A percentile compares a stretch with the other conserved stretches of the same genome.
These are phyloP conservation scores for Melanostoma mellinum DNA, from an alignment of 2,888 invertebrate genomes.

Conservation along the genomic window DNA sequence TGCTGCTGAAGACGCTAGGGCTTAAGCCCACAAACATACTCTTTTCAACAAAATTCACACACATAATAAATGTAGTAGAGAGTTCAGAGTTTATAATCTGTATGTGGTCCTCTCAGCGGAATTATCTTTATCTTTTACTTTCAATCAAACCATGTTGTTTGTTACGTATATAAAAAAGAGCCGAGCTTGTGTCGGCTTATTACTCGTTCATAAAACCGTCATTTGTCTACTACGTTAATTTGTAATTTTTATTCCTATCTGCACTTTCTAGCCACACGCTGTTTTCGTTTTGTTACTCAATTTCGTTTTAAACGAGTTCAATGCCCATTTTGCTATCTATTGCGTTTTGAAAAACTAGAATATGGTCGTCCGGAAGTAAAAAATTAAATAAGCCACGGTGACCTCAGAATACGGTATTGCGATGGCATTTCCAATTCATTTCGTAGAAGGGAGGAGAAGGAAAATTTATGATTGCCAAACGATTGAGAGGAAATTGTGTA, in stretches of 20 bases:
- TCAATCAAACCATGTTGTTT: constrained; percentile 52
- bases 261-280: constrained; percentile 22
- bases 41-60: constrained; percentile 19
- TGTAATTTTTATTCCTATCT: constrained; percentile 38
- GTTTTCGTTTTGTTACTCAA: constrained; percentile 31
- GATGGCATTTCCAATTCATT: constrained; percentile 51
- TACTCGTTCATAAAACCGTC: constrained; percentile 52
- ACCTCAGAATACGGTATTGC: constrained; percentile 47
- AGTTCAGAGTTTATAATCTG: constrained; percentile 39
- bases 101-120: constrained; percentile 30
- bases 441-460: background rate
- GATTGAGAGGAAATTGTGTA: constrained; percentile 59
- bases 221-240: constrained; percentile 54
- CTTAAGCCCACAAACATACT: background rate
- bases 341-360: constrained; percentile 43
- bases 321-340: constrained; percentile 44
- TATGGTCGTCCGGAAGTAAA: constrained; percentile 67
- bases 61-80: background rate
- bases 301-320: constrained; percentile 44
- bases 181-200: constrained; percentile 41
- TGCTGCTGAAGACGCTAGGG: no score
- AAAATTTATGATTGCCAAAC: constrained; percentile 61
- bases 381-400: constrained; percentile 63
- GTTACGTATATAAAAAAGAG: background rate
- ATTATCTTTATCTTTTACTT: constrained; percentile 63